phyloP scores from a whole-genome alignment of 2,113 vertebrate genomes.

The Scortum barcoo region DNA sequence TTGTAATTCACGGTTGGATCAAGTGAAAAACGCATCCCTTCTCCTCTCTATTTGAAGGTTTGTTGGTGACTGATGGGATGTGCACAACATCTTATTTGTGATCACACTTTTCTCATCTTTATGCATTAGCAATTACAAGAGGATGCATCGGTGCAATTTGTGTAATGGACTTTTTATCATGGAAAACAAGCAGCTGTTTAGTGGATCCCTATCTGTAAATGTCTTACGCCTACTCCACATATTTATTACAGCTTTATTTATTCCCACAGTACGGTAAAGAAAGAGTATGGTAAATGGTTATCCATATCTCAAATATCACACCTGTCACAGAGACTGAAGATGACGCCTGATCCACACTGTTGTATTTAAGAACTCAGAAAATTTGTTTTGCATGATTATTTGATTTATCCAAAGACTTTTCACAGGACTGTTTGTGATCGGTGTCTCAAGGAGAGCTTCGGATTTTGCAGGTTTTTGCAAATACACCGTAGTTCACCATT shows the following conservation, averaged over 20 bases:
- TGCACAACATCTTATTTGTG: neutral
- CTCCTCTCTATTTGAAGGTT: neutral
- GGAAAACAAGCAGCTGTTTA: slow-evolving; percentile 26
- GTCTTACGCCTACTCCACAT: neutral
- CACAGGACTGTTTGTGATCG: too few relatives aligned
- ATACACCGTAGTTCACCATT: too few relatives aligned
- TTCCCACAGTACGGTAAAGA: too few relatives aligned
- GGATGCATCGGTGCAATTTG: slow-evolving; percentile 28
- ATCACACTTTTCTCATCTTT: slow-evolving; percentile 23
- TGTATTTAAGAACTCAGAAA: neutral
- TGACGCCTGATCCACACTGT: too few relatives aligned
- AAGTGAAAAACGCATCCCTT: neutral
- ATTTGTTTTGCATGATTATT: neutral
- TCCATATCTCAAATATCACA: too few relatives aligned
- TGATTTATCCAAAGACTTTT: neutral
- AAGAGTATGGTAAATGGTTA: too few relatives aligned
- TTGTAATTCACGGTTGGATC: neutral
- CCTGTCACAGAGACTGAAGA: too few relatives aligned
- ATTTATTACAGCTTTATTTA: slow-evolving; percentile 3
- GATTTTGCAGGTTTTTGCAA: too few relatives aligned
- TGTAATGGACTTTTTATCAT: slow-evolving; percentile 33
- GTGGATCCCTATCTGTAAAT: neutral
- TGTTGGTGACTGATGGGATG: neutral
- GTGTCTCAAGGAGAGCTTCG: neutral
- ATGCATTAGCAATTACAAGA: slow-evolving; percentile 34